phyloP scores from a whole-genome alignment of 2,888 invertebrate species.

The Lepidocyrtinus sp. region DNA sequence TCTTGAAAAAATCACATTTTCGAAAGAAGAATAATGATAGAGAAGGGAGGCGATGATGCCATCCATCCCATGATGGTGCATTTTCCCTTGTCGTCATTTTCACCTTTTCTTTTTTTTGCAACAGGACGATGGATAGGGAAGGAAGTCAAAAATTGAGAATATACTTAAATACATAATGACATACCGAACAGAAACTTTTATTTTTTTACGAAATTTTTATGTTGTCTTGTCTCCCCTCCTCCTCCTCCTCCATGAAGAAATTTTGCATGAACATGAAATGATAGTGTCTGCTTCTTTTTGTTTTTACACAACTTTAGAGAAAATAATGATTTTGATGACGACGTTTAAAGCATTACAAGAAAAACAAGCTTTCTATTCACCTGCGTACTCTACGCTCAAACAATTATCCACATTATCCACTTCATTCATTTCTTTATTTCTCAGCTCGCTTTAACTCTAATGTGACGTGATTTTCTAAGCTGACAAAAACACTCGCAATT shows the following conservation, averaged over 20 bases:
- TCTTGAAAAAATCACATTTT: not conserved
- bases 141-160: not conserved
- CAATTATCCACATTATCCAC: no score
- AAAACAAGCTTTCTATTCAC: not conserved
- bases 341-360: not conserved
- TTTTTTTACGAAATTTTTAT: not conserved
- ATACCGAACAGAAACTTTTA: not conserved
- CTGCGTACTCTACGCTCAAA: not conserved
- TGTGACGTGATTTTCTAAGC: not conserved
- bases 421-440: not conserved
- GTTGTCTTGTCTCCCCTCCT: not conserved
- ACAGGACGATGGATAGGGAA: no score
- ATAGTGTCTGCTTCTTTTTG: no score
- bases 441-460: not conserved
- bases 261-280: not conserved
- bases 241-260: not conserved
- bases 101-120: slow-evolving; percentile 8
- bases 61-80: not conserved
- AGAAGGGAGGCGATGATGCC: not conserved
- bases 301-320: not conserved
- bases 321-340: not conserved
- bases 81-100: not conserved
- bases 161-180: not conserved
- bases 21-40: not conserved
- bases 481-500: not conserved